A percentile compares a stretch with the other conserved stretches of the same genome.
These are phyloP conservation scores for Drosophila demipolita DNA, from an alignment of 2,888 invertebrate genomes.

Conservation along the genomic window DNA sequence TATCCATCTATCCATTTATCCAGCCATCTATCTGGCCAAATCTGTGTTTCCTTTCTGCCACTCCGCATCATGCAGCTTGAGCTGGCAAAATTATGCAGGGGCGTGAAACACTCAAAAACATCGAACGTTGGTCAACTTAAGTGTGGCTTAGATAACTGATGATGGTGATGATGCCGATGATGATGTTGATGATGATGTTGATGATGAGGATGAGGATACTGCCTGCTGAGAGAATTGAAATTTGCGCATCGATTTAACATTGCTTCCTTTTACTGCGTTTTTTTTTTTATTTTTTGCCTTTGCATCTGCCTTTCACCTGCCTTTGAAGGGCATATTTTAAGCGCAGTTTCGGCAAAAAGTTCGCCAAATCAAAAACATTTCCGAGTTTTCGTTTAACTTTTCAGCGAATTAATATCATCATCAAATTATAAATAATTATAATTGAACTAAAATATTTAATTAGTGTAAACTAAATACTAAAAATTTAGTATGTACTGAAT, in stretches of 20 bases:
- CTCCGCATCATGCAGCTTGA: conserved; percentile 31
- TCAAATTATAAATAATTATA: conserved; percentile 66
- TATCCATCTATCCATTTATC: background rate
- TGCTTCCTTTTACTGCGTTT: conserved; percentile 24
- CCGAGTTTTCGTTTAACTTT: conserved; percentile 7
- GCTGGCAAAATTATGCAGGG: conserved; percentile 73
- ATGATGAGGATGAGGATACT: conserved; percentile 17
- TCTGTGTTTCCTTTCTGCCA: background rate
- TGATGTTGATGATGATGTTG: conserved; percentile 14
- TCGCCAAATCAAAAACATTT: conserved; percentile 58
- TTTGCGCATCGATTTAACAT: conserved; percentile 63
- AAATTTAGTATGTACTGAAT: background rate
- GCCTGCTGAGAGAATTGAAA: conserved; percentile 53
- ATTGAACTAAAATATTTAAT: background rate
- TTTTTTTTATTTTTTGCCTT: conserved; percentile 31
- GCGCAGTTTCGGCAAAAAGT: conserved; percentile 55
- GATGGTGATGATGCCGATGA: conserved; percentile 33
- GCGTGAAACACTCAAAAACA: conserved; percentile 72
- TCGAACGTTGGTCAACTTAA: conserved; percentile 61
- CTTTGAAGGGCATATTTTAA: conserved; percentile 70
- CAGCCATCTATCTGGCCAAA: background rate
- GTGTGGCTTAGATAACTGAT: conserved; percentile 66
- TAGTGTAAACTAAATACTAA: background rate
- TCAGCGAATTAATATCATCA: conserved; percentile 53
- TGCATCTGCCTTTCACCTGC: conserved; percentile 3